Evolutionary conservation across 2,113 vertebrate species (phyloP).

Genomic region (Eleginops maclovinus): DNA sequence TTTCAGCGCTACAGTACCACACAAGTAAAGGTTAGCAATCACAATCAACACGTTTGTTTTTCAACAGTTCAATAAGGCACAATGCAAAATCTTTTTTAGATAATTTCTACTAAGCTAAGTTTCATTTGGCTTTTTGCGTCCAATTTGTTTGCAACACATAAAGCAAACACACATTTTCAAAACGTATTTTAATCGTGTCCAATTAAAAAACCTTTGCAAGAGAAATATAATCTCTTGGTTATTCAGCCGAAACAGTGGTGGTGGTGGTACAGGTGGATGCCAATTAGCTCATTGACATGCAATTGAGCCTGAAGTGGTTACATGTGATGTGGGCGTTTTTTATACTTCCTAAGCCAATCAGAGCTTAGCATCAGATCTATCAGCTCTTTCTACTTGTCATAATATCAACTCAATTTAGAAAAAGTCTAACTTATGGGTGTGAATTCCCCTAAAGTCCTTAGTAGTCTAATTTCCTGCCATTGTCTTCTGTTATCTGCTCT

Average conservation of each 20-base stretch:
- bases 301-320: not conserved
- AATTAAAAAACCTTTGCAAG: not conserved
- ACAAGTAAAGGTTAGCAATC: no score
- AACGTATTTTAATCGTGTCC: not conserved
- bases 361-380: not conserved
- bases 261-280: not conserved
- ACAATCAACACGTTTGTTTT: not conserved
- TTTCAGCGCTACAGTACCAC: no score
- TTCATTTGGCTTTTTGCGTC: not conserved
- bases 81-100: not conserved
- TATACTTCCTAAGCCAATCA: constrained; percentile 25
- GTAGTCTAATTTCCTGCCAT: constrained; percentile 50
- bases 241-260: not conserved
- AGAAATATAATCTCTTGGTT: not conserved
- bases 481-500: constrained; percentile 63
- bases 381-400: not conserved
- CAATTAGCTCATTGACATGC: not conserved
- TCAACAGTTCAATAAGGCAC: not conserved
- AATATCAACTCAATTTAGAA: not conserved
- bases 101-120: not conserved
- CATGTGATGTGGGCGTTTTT: constrained; percentile 9
- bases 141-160: not conserved
- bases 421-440: constrained; percentile 34
- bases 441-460: not conserved
- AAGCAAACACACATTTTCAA: not conserved